Evolutionary conservation across 1,140 invertebrate genomes (phyloP).

Genomic region (Trinorchestia longiramus): DNA sequence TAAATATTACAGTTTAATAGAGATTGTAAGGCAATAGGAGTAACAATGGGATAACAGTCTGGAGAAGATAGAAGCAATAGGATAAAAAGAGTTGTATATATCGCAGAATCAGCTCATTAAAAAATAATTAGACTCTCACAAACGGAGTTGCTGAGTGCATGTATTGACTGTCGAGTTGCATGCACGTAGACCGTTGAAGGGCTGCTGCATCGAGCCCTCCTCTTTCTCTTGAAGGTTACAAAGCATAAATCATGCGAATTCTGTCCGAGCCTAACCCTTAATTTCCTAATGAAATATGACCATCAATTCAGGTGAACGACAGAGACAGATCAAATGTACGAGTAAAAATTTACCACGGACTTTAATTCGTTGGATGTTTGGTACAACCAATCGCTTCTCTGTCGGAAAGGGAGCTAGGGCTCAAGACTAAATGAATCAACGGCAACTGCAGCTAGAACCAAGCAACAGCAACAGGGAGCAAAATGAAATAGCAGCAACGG

Average conservation of each 20-base stretch:
- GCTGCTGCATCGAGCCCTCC: not conserved
- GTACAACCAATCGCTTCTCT: not conserved
- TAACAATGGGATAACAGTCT: not conserved
- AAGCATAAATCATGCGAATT: not conserved
- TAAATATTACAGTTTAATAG: not conserved
- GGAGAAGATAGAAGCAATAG: not conserved
- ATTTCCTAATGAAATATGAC: not conserved
- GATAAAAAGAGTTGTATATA: not conserved
- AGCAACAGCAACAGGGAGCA: too few species aligned
- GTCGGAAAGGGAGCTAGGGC: too few species aligned
- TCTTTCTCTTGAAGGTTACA: not conserved
- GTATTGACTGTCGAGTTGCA: not conserved
- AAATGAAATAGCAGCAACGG: too few species aligned
- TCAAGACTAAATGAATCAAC: too few species aligned
- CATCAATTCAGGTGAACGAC: not conserved
- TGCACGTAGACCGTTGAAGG: not conserved
- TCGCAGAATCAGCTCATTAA: not conserved
- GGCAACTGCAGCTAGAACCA: too few species aligned
- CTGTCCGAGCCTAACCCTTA: not conserved
- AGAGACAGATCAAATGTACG: not conserved
- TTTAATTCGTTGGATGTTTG: not conserved
- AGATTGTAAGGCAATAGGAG: not conserved
- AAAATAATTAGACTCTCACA: not conserved
- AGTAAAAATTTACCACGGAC: not conserved
- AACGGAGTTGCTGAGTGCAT: not conserved